Evolutionary conservation across 2,797 vertebrate species (phyloP).

Genomic region (Synaphobranchus kaupii): DNA sequence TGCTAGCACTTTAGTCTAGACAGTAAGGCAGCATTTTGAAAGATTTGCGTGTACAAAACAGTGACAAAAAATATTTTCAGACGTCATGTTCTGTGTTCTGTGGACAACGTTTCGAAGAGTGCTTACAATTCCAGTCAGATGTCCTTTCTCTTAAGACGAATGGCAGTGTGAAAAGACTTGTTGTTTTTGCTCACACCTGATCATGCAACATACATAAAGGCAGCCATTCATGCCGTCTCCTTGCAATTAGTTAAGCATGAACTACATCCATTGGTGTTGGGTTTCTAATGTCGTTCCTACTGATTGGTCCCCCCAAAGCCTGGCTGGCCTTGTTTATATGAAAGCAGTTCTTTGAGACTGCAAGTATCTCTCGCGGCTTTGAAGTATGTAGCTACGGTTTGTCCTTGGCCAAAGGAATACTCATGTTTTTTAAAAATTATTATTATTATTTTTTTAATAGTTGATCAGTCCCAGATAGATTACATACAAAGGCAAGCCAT

Average conservation of each 20-base stretch:
- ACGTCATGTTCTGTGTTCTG: not conserved
- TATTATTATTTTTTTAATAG: too few species aligned
- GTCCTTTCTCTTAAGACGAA: not conserved
- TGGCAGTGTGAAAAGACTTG: not conserved
- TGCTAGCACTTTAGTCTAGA: not conserved
- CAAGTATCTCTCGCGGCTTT: not conserved
- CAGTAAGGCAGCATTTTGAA: not conserved
- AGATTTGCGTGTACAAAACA: slow-evolving; percentile 27
- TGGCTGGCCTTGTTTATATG: too few species aligned
- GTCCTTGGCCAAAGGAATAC: not conserved
- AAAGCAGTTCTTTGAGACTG: not conserved
- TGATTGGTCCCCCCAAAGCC: not conserved
- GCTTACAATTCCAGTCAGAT: not conserved
- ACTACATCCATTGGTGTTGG: slow-evolving; percentile 5
- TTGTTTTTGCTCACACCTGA: slow-evolving; percentile 16
- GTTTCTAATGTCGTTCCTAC: slow-evolving; percentile 26
- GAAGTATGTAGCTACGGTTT: not conserved
- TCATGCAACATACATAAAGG: slow-evolving; percentile 4
- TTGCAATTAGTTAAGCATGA: slow-evolving; percentile 31
- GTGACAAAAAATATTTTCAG: slow-evolving; percentile 12
- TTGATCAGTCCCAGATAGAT: too few species aligned
- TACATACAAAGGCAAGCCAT: too few species aligned
- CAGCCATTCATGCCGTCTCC: slow-evolving; percentile 10
- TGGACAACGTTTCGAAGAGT: not conserved
- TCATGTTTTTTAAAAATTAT: not conserved